Percentiles rank a stretch among this genome's conserved stretches.
Conservation (phyloP, 2,113 vertebrate species). For the Zosterops japonicus region DNA sequence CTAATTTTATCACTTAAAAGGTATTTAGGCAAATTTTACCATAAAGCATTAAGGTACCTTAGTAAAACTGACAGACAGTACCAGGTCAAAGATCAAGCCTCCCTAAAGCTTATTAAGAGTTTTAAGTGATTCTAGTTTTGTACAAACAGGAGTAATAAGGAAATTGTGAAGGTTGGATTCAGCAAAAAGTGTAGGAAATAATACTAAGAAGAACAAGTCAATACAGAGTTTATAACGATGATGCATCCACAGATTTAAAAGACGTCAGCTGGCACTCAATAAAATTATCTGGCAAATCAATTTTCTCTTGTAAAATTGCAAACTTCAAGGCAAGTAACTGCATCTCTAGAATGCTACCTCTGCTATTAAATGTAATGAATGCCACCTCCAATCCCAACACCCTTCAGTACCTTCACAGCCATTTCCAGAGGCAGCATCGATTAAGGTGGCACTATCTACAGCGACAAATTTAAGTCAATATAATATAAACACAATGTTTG, state of each 20-base stretch:
- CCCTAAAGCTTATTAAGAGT: background rate
- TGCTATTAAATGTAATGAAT: background rate
- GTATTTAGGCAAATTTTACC: background rate
- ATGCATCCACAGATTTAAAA: background rate
- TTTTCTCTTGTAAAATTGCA: background rate
- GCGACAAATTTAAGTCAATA: background rate
- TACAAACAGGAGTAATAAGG: background rate
- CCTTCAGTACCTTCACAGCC: background rate
- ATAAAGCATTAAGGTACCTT: background rate
- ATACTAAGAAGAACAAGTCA: background rate
- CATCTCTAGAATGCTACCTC: background rate
- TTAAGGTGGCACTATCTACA: background rate
- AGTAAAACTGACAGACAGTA: background rate
- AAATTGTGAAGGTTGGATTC: background rate
- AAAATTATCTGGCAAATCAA: background rate
- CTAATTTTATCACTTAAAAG: background rate
- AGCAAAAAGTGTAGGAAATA: background rate
- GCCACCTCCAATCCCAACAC: background rate
- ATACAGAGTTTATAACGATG: background rate
- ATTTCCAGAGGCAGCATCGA: background rate
- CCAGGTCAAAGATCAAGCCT: background rate
- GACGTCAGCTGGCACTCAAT: background rate
- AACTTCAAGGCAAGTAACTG: background rate
- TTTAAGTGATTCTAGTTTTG: background rate
- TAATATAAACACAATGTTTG: background rate